These are phyloP conservation scores for Oenanthe oenanthe DNA, from an alignment of 2,113 vertebrate species.

Conservation along the genomic window DNA sequence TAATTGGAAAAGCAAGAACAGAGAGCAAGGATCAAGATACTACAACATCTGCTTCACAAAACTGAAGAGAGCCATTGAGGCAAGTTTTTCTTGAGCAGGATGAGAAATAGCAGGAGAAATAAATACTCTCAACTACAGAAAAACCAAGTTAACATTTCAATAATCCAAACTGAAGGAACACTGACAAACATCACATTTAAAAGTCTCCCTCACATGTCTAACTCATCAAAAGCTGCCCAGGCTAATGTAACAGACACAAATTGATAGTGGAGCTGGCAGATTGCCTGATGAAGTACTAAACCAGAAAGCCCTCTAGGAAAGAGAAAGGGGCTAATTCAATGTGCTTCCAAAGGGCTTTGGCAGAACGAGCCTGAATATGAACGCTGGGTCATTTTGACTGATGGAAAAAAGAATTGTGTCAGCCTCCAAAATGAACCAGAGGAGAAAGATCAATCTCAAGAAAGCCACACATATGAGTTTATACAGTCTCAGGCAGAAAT, in stretches of 20 bases:
- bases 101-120: constrained; percentile 36
- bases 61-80: not conserved
- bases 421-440: constrained; percentile 21
- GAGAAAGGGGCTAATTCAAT: constrained; percentile 45
- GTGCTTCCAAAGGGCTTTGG: constrained; percentile 13
- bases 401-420: constrained; percentile 30
- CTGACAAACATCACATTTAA: constrained; percentile 16
- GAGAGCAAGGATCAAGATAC: not conserved
- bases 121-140: constrained; percentile 29
- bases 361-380: constrained; percentile 27
- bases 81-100: not conserved
- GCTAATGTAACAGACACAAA: constrained; percentile 23
- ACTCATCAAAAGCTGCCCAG: not conserved
- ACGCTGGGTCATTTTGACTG: constrained; percentile 24
- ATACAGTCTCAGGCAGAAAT: not conserved
- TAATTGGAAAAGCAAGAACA: constrained; percentile 8
- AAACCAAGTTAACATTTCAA: constrained; percentile 23
- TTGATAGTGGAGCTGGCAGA: constrained; percentile 54
- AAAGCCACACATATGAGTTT: not conserved
- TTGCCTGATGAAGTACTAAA: constrained; percentile 52
- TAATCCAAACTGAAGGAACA: constrained; percentile 20
- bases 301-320: constrained; percentile 48
- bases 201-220: constrained; percentile 25
- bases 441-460: constrained; percentile 43
- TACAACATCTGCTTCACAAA: not conserved